Evolutionary conservation across 1,140 invertebrate genomes (phyloP), one percentile per base, ranked within the genome.

Genomic region (Drosophila bocqueti): DNA sequence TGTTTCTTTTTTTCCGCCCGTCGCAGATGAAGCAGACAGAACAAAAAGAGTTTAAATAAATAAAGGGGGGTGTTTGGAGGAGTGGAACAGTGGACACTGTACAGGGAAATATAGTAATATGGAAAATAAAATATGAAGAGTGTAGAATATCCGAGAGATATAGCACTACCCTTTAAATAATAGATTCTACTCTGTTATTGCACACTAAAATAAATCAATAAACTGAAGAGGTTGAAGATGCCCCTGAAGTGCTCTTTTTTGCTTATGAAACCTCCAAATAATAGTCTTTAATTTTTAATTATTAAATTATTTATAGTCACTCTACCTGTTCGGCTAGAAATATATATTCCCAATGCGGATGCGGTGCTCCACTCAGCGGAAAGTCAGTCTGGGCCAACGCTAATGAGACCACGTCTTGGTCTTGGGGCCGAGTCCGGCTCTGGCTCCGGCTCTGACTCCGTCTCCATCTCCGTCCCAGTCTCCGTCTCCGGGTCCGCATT

Each of bases 21-120:
- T 75, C 64, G 78, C 64, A 82, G 83, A 85, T 85, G 77, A 81
- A 52, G 76, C 79, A 86, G 83, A 76, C 83, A 79, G 69, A 66
- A 75, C 65, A 77, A 69, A 77, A 38, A 57, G 59, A 62, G 43
- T 61, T 62, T 49, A 59, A 49, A 42, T 42, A 74, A 74, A 74
- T 75, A 75, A 13, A 24, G 24, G 24, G 24, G 24, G 24, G 24
- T 24, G 24, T 24, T 24, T 24, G 24, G 24, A 24, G 24, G 24
- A 24, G 9, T 9, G 24, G n/a, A 16, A 21, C 1, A 1, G 1
- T 21, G 29, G 24, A 34, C 40, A 40, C 65, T 24, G 43, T 68
- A 43, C 18, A 18, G 40, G 31, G 2, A 36, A 3, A 38, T 38
- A 13, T 64, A 1, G 4, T 16, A 21, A 26, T 40, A 18, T 9